Evolutionary conservation across 1,140 invertebrate genomes (phyloP).

Genomic region (Solenopsis fugax): DNA sequence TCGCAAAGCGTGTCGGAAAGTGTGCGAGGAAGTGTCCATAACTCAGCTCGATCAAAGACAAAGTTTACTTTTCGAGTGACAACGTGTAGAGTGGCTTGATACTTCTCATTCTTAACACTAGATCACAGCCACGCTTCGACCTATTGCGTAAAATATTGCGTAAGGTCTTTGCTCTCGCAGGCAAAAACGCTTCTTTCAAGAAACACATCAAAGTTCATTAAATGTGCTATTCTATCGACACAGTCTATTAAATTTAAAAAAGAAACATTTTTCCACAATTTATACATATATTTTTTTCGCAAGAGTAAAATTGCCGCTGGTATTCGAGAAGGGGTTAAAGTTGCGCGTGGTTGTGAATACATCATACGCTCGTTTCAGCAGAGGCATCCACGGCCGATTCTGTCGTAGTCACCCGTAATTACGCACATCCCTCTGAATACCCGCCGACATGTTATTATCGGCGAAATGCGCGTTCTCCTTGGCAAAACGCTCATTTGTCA

Average conservation of each 20-base stretch:
- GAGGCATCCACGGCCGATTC: constrained; percentile 44
- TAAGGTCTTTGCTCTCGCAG: neutral
- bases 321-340: constrained; percentile 26
- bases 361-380: constrained; percentile 20
- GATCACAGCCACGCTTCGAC: constrained; percentile 4
- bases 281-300: neutral
- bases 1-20: constrained; percentile 43
- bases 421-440: constrained; percentile 58
- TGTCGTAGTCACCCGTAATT: constrained; percentile 70
- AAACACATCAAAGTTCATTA: neutral
- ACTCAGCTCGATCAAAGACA: constrained; percentile 30
- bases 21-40: constrained; percentile 40
- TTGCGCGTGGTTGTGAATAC: constrained; percentile 11
- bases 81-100: neutral
- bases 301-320: neutral
- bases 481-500: constrained; percentile 67
- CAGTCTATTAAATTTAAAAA: neutral
- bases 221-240: neutral
- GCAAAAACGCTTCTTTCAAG: neutral
- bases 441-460: constrained; percentile 71
- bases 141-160: constrained; percentile 31
- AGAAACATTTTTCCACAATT: neutral
- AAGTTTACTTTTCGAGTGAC: constrained; percentile 43
- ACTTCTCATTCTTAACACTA: neutral
- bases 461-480: constrained; percentile 60